These are phyloP conservation scores for Celastrina argiolus DNA, from an alignment of 2,888 invertebrate species.

Conservation along the genomic window DNA sequence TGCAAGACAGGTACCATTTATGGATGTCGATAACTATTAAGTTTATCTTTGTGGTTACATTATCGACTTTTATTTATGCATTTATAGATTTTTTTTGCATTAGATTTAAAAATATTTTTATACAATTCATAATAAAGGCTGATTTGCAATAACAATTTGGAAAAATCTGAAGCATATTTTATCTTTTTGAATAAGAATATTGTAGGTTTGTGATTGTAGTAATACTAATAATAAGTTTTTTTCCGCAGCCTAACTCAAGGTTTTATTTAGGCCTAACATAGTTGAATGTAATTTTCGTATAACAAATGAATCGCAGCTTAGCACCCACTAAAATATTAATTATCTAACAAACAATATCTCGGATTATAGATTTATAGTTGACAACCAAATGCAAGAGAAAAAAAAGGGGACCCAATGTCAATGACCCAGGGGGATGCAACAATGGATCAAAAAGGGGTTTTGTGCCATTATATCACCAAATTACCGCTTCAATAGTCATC, in stretches of 20 bases:
- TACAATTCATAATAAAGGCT: too few species aligned
- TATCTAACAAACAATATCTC: background rate
- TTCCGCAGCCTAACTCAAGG: background rate
- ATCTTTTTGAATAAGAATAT: too few species aligned
- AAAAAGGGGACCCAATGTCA: slow-evolving; percentile 70
- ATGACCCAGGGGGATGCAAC: slow-evolving; percentile 68
- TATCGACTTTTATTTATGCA: background rate
- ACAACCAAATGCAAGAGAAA: slow-evolving; percentile 52
- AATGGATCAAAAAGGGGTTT: slow-evolving; percentile 68
- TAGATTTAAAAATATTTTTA: too few species aligned
- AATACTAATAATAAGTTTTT: too few species aligned
- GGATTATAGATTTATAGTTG: slow-evolving; percentile 10
- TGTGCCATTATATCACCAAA: slow-evolving; percentile 63
- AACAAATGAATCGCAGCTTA: background rate
- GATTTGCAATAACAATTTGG: too few species aligned
- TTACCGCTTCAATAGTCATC: slow-evolving; percentile 62
- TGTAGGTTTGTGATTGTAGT: too few species aligned
- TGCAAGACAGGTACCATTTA: background rate
- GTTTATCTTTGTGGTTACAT: background rate
- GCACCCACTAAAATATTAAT: background rate
- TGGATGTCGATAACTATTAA: background rate
- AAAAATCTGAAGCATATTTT: too few species aligned
- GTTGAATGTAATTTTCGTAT: background rate
- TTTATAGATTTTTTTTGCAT: too few species aligned
- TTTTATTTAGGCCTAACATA: background rate